Conservation (phyloP, 2,113 vertebrate species). For the Tretioscincus oriximinensis region DNA sequence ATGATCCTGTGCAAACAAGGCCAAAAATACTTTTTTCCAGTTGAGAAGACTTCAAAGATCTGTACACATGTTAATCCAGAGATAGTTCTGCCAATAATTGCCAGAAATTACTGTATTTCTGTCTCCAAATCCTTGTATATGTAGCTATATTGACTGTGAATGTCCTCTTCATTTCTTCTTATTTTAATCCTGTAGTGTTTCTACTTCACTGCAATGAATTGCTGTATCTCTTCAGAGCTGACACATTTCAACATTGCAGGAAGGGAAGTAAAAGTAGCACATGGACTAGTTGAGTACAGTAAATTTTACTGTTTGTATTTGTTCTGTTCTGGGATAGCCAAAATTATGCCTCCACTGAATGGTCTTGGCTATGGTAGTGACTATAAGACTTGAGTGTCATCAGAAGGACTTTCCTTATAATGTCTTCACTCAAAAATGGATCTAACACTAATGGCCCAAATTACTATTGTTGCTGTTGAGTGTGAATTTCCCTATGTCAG, state of each 20-base stretch:
- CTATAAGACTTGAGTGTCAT: too few relatives aligned
- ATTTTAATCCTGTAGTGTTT: constrained; percentile 5
- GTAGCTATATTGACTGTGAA: background rate
- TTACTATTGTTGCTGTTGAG: background rate
- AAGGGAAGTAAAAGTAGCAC: background rate
- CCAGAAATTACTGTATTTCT: constrained; percentile 5
- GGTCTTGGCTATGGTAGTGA: too few relatives aligned
- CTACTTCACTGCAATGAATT: background rate
- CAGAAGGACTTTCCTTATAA: too few relatives aligned
- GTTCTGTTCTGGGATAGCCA: background rate
- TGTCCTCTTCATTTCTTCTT: background rate
- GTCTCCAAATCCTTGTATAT: background rate
- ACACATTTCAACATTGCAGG: constrained; percentile 4
- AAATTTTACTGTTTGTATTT: background rate
- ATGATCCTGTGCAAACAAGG: too few relatives aligned
- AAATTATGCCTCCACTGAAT: too few relatives aligned
- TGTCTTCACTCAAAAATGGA: background rate
- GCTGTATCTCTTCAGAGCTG: background rate
- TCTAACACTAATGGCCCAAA: background rate
- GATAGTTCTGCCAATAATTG: background rate
- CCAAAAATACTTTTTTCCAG: background rate
- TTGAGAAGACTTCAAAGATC: constrained; percentile 6
- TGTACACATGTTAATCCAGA: constrained; percentile 25
- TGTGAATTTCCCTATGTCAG: constrained; percentile 9
- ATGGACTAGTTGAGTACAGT: background rate